These are phyloP conservation scores for Bufo gargarizans DNA, from an alignment of 2,113 vertebrate species.

Conservation along the genomic window DNA sequence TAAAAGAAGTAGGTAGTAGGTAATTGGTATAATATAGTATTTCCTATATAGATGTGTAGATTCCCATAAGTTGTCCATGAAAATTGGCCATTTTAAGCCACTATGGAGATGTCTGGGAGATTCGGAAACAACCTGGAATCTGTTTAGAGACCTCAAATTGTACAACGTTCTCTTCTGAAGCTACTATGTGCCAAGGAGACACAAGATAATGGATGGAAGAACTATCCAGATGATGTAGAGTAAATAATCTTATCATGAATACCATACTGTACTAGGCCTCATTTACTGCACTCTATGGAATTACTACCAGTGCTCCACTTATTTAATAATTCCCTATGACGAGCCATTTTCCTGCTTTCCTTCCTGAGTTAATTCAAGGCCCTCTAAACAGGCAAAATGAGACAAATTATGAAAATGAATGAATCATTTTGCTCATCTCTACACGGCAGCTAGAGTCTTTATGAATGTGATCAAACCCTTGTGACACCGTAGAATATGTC, in stretches of 20 bases:
- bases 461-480: conserved; percentile 8
- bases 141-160: too few species aligned
- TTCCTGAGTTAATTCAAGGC: neutral
- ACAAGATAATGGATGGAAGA: neutral
- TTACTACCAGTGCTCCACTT: neutral
- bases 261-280: neutral
- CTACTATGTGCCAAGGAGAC: neutral
- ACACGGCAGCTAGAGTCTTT: neutral
- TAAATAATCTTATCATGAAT: neutral
- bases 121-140: neutral
- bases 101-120: neutral
- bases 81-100: too few species aligned
- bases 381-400: neutral
- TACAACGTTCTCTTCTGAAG: neutral
- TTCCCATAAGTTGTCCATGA: neutral
- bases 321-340: neutral
- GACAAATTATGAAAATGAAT: conserved; percentile 4
- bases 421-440: neutral
- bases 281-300: neutral
- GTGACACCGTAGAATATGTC: neutral
- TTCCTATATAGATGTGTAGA: neutral
- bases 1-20: neutral
- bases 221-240: neutral
- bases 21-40: neutral
- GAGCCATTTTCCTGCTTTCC: neutral